Evolutionary conservation across 2,113 vertebrate species (phyloP), one percentile per base, ranked within the genome.

Genomic region (Oxygymnocypris stewartii): DNA sequence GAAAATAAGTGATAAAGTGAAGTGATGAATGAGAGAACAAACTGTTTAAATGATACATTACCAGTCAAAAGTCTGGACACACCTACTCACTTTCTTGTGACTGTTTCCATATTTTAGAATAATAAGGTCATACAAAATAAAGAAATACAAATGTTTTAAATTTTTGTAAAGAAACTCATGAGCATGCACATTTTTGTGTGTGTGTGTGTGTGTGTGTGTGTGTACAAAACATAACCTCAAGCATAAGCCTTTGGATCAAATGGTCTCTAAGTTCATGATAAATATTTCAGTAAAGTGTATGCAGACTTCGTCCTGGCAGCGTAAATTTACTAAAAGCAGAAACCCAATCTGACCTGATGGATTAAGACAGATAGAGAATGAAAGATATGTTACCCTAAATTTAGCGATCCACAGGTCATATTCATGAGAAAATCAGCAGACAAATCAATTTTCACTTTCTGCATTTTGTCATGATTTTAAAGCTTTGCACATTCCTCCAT

Each of bases 1-100:
- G n/a, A n/a, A 25, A 71, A 77, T 16, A 16, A 77, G 44, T 77
- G 74, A 51, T 47, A 49, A 77, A 77, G 74, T 77, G 74, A 25
- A 28, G 44, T 14, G 42, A 77, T 49, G 20, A 74, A 74, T 23
- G 20, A 13, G 37, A 74, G 4, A 74, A 42, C 37, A 42, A 74
- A 42, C 18, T n/a, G 8, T 73, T 40, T 18, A 37, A 18, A 12
- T 74, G 69, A 74, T 74, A 2, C 20, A 74, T 74, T 74, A 42
- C 71, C 71, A 23, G 71, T 74, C 37, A 42, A 44, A 74, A n/a
- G 37, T 71, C 67, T 44, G 71, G 71, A 74, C 35, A 74, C 18
- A 42, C 37, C 67, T 69, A 37, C 67, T 69, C 31, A 35, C 65
- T 37, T 42, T 37, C 31, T 73, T 40, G 18, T 73, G 37, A 73